phyloP scores from a whole-genome alignment of 2,888 invertebrate species.

The Vandiemenella viatica region DNA sequence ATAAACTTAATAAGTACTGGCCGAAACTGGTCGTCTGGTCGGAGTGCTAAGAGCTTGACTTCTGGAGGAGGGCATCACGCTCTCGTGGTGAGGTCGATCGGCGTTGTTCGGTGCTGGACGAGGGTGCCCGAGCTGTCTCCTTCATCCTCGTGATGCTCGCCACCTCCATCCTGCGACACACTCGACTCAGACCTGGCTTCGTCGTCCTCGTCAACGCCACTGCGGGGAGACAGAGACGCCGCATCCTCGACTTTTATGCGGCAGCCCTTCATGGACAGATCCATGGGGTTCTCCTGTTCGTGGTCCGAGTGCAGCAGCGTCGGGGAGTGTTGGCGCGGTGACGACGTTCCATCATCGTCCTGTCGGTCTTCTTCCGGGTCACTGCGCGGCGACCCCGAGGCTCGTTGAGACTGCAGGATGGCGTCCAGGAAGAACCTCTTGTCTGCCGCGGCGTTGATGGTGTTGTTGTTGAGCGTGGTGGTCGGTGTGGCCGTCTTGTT shows the following conservation, averaged over 20 bases:
- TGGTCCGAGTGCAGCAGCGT: not conserved
- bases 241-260: constrained; percentile 2
- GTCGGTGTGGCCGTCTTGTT: no score
- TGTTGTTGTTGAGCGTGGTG: constrained; percentile 7
- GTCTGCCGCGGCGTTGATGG: constrained; percentile 35
- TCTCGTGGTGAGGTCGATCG: constrained; percentile 53
- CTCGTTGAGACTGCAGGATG: constrained; percentile 53
- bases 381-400: no score
- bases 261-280: constrained; percentile 16
- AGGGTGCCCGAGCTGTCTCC: no score
- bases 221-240: no score
- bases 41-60: no score
- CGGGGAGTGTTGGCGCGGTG: not conserved
- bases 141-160: no score
- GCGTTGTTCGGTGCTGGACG: constrained; percentile 25
- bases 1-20: no score
- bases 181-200: not conserved
- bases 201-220: constrained; percentile 1
- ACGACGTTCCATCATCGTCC: no score
- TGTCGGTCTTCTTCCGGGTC: constrained; percentile 23
- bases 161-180: not conserved
- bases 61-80: no score
- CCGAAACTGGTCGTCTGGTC: no score
- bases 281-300: constrained; percentile 16
- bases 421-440: constrained; percentile 63